A percentile compares a stretch with the other conserved stretches of the same genome.
Conservation (phyloP, 2,113 vertebrate species). For the Cryptoleucopteryx plumbea region DNA sequence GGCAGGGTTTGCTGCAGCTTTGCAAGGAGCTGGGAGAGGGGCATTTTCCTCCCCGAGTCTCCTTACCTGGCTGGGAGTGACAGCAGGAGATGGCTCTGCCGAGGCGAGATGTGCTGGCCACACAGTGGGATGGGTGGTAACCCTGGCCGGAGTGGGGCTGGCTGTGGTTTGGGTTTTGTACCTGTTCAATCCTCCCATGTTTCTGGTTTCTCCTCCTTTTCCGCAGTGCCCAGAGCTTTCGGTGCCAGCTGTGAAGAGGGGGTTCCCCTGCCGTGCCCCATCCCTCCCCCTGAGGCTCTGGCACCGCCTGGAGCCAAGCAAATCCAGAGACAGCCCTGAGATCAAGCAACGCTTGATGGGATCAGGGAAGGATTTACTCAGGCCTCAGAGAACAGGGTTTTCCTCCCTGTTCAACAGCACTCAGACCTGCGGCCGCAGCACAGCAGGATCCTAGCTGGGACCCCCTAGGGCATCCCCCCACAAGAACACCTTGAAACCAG, state of each 20-base stretch:
- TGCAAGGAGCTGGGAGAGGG: not conserved
- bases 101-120: rapidly evolving
- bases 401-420: rapidly evolving
- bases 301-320: rapidly evolving
- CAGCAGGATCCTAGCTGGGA: not conserved
- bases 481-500: rapidly evolving
- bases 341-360: not conserved
- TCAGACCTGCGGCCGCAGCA: rapidly evolving
- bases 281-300: not conserved
- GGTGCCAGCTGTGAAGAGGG: rapidly evolving
- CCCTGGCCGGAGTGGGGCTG: rapidly evolving
- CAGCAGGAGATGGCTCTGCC: not conserved
- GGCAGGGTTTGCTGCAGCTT: not conserved
- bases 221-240: not conserved
- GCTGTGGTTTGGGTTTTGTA: not conserved
- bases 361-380: not conserved
- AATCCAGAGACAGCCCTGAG: rapidly evolving
- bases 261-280: rapidly evolving
- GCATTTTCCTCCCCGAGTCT: rapidly evolving
- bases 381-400: not conserved
- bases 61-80: not conserved
- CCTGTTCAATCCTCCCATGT: rapidly evolving
- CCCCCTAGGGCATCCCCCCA: not conserved
- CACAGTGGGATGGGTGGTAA: rapidly evolving
- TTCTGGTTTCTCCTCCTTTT: not conserved